Base-by-base conservation (phyloP, 1,140 invertebrate genomes). In the Sitophilus oryzae region DNA sequence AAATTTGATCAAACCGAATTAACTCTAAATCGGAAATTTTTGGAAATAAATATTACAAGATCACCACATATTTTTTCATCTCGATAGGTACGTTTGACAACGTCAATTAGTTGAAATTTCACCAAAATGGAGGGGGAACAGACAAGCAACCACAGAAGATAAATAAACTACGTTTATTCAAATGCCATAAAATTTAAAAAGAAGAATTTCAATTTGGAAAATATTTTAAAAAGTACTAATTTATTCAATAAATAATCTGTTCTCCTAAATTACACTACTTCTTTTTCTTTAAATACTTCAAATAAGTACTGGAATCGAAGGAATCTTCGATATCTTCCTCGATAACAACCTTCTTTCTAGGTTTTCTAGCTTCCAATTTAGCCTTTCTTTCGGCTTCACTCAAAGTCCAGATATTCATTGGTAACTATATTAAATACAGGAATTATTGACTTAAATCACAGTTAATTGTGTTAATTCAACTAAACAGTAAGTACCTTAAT, bases 271-370 rank as follows among this genome's bases (percentile, higher is more conserved):
- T n/a, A 25, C 22, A 46, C 15, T 16, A 43, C 45, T 54, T 66
- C 44, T 72, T 72, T 41, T 83, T 85, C 61, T 87, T 88, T 37
- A 84, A 75, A 59, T 81, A 82, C 63, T 85, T 82, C 21, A 88
- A 70, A 73, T 93, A 93, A 73, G 85, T 82, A 36, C 75, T 82
- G 19, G 82, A 77, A 76, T 90, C 86, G 72, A 86, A 93, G 47
- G 76, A 79, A 68, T 91, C 88, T 59, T 89, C 82, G 38, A 88
- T 70, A 68, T 89, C 84, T 56, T 90, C 84, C 59, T 81, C 77
- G 49, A 89, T 76, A 62, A 81, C 79, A 0, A 91, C 73, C 71
- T 85, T 88, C 38, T 79, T 79, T 67, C 85, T 87, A 14, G 85
- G 84, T 74, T 83, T 90, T 47, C 89, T 77, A 59, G 73, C 77